phyloP scores from a whole-genome alignment of 2,113 vertebrate genomes.

The Raja brachyura region DNA sequence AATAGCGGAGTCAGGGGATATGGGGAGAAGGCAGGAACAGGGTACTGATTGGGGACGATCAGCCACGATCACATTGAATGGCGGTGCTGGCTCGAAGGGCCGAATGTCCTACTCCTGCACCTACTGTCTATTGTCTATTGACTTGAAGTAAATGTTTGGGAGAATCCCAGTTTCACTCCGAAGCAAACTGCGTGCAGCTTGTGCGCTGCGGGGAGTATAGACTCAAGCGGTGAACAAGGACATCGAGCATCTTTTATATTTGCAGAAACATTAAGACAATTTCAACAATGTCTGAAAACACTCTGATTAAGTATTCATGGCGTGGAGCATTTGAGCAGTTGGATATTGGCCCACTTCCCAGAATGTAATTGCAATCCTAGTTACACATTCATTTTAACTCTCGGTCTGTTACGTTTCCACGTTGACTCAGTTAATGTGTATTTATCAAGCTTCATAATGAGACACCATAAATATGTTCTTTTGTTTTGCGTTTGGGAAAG shows the following conservation, averaged over 20 bases:
- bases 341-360: conserved; percentile 23
- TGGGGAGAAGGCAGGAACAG: too few species aligned
- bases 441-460: conserved; percentile 26
- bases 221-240: neutral
- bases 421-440: conserved; percentile 33
- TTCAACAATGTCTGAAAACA: conserved; percentile 15
- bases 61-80: too few species aligned
- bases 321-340: neutral
- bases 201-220: neutral
- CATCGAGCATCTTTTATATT: neutral
- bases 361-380: conserved; percentile 24
- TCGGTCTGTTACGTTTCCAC: neutral
- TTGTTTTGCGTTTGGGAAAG: neutral
- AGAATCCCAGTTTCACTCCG: neutral
- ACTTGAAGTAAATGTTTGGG: neutral
- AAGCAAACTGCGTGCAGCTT: neutral
- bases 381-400: conserved; percentile 37
- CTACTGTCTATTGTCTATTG: too few species aligned
- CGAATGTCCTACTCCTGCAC: too few species aligned
- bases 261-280: conserved; percentile 2
- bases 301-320: conserved; percentile 31
- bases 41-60: too few species aligned
- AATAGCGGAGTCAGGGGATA: too few species aligned
- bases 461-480: conserved; percentile 18
- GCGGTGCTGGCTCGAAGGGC: too few species aligned